Base-by-base conservation (phyloP, 2,113 vertebrate genomes). In the Chaetops frenatus region DNA sequence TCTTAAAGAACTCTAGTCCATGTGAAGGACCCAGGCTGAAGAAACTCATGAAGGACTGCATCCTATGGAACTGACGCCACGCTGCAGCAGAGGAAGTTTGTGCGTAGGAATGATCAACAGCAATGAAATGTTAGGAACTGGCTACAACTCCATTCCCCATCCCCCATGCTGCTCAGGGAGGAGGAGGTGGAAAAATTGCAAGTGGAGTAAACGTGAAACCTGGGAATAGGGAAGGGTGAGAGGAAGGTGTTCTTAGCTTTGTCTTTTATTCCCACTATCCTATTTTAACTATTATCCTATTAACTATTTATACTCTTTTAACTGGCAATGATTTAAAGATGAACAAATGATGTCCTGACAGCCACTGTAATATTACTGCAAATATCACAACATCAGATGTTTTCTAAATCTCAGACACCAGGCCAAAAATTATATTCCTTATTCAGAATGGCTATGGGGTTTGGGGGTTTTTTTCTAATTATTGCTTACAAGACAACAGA, bases 81-180 rank as follows among this genome's bases (percentile, higher is more conserved):
- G 2, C 35, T 66, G 64, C 13, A 81, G 42, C 15, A 71, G 12
- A 25, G 4, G 7, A 64, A 73, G 27, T n/a, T 1, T 47, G 14
- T 44, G 27, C 67, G 14, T 12, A 66, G 56, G 33, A 76, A 56
- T 15, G 22, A 71, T 29, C 3, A 15, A 25, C 25, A 72, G 33
- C 12, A 8, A 17, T 29, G 2, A 70, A 76, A 35, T 3, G 2
- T 33, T 79, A 69, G 10, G 9, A 24, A n/a, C 23, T 42, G 36
- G 20, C 5, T 24, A 9, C 17, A 69, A 17, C 7, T 15, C 10
- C 29, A 29, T 61, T 48, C 35, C 18, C 11, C 29, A 77, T 17
- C 10, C 22, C 2, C 9, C 12, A 12, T 2, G 0, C 7, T 6
- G 7, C 44, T 53, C 23, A 28, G 20, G 4, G 29, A 40, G 1